Base-by-base conservation (phyloP, 92 coral and sea anemone species). In the Umimayanthus chanpuru region DNA sequence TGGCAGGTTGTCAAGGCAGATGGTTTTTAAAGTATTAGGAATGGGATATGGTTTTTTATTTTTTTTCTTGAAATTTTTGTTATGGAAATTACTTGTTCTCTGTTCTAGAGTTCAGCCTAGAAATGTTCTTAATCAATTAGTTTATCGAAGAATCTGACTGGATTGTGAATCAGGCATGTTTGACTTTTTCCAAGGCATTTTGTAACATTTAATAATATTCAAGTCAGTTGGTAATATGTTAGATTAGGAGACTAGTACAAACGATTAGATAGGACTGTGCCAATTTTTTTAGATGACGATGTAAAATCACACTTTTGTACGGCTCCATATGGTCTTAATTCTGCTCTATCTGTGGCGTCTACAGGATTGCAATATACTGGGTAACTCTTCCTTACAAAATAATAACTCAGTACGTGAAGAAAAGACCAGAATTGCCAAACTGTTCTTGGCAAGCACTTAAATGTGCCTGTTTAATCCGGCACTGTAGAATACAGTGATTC, bases 321-420 rank as follows among this genome's bases (percentile, higher is more conserved):
- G 9, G 56, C 56, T 12, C 14, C 55, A 49, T 9, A n/a, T n/a
- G 2, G 3, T 50, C 56, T 50, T 15, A 50, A 50, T 61, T 61
- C 67, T 61, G 67, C 23, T 18, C 18, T 61, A 6, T 61, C 26
- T 61, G 68, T 61, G 6, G 26, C 4, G 25, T 20, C 26, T 61
- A 20, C 23, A 61, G 68, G n/a, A 61, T 50, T 49, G 82, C 82
- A 79, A 50, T 79, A 25, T n/a, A 79, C 41, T 79, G 65, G 66
- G 32, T 79, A 79, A 49, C 66, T 78, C 23, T 9, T 20, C 25
- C 26, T 18, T 61, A 14, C 68, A 61, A 61, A 15, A 8, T 61
- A 32, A 32, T 32, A 32, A 21, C 68, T 23, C 20, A 11, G 12
- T 14, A 53, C 58, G 12, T 2, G 0, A 53, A 53, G 58, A 53